Percentiles rank a stretch among this genome's conserved stretches.
phyloP scores from a whole-genome alignment of 2,797 vertebrate species.

The Telmatherina bonti region DNA sequence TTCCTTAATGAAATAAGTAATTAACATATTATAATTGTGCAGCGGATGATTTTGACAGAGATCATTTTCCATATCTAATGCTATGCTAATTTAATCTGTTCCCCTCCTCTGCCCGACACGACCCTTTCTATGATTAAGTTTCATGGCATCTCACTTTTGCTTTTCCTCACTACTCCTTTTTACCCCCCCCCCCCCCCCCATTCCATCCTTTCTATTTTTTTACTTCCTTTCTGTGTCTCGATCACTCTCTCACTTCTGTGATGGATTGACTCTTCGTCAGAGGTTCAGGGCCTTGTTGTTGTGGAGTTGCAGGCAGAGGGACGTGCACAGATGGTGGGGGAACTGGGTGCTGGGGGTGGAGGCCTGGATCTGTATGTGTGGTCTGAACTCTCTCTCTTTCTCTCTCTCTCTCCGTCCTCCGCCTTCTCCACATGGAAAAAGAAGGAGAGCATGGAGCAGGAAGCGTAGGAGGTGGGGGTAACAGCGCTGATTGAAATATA shows the following conservation, averaged over 20 bases:
- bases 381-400: constrained; percentile 49
- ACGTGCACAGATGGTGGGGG: constrained; percentile 69
- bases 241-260: constrained; percentile 68
- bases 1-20: constrained; percentile 99
- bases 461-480: constrained; percentile 75
- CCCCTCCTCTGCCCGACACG: constrained; percentile 95
- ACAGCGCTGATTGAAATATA: constrained; percentile 78
- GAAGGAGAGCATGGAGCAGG: constrained; percentile 63
- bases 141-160: constrained; percentile 89
- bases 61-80: constrained; percentile 99
- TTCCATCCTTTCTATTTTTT: constrained; percentile 31
- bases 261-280: constrained; percentile 90
- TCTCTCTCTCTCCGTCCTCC: constrained; percentile 33
- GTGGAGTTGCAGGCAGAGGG: constrained; percentile 75
- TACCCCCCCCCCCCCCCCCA: background rate
- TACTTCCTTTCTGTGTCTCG: constrained; percentile 52
- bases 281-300: constrained; percentile 84
- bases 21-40: constrained; percentile 99
- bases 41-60: constrained; percentile 99
- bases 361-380: constrained; percentile 78
- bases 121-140: constrained; percentile 99
- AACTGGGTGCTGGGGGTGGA: constrained; percentile 67
- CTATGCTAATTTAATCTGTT: constrained; percentile 99
- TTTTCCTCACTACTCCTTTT: constrained; percentile 74
- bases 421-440: constrained; percentile 66